These are phyloP conservation scores for Falco peregrinus DNA, from an alignment of 2,797 vertebrate genomes.

Conservation along the genomic window DNA sequence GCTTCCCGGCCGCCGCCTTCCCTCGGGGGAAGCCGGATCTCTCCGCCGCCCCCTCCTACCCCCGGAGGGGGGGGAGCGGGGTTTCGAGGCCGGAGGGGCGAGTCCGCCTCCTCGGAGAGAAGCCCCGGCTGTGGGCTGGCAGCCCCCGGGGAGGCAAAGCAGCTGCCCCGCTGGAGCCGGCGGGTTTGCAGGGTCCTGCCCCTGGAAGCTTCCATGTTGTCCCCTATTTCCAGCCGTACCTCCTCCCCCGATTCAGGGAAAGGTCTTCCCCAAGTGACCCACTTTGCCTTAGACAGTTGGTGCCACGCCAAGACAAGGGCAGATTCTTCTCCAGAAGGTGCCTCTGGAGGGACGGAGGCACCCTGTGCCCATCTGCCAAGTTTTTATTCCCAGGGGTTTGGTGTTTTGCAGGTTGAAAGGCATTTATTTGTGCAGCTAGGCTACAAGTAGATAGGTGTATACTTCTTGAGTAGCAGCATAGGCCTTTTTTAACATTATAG, in stretches of 20 bases:
- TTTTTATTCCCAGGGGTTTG: background rate
- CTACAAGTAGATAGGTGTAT: background rate
- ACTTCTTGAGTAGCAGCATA: background rate
- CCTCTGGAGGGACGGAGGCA: background rate
- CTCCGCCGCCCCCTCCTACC: conserved; percentile 11
- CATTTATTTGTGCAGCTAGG: background rate
- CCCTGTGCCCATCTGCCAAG: background rate
- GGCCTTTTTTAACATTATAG: background rate
- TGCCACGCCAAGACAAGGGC: background rate
- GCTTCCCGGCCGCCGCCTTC: conserved; percentile 10
- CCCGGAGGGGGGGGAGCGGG: background rate
- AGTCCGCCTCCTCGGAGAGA: background rate
- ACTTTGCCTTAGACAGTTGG: background rate
- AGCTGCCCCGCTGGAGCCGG: background rate
- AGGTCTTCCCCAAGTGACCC: background rate
- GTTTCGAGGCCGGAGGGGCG: conserved; percentile 19
- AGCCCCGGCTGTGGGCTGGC: background rate
- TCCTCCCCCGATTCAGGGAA: background rate
- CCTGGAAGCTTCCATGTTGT: background rate
- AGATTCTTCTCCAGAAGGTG: background rate
- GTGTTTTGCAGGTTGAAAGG: background rate
- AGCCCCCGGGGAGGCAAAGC: background rate
- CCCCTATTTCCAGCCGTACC: background rate
- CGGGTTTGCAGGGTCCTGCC: background rate
- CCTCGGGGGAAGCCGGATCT: background rate